Evolutionary conservation across 2,888 invertebrate genomes (phyloP).

Genomic region (Monoplex corrugatus): DNA sequence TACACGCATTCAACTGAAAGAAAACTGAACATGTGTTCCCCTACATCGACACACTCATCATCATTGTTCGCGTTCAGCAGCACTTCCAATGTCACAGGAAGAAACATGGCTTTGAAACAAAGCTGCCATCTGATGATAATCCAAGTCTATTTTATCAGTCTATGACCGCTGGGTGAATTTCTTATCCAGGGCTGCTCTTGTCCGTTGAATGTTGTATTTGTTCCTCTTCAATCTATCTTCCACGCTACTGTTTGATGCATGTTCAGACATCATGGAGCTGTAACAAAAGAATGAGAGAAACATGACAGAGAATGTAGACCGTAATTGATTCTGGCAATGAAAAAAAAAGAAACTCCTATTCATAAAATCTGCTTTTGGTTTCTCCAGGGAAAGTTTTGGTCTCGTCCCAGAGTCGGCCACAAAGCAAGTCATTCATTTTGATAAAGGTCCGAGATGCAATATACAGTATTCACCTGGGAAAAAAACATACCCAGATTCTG

Average conservation of each 20-base stretch:
- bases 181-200: conserved; percentile 89
- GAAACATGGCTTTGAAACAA: background rate
- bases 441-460: too few species aligned
- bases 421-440: too few species aligned
- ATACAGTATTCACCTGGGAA: too few species aligned
- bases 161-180: conserved; percentile 87
- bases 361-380: too few species aligned
- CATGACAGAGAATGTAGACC: background rate
- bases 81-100: background rate
- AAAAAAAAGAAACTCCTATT: too few species aligned
- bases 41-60: too few species aligned
- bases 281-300: conserved; percentile 62
- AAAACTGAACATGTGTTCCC: background rate
- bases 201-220: conserved; percentile 93
- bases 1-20: background rate
- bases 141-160: background rate
- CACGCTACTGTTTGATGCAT: conserved; percentile 87
- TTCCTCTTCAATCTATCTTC: conserved; percentile 93
- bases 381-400: too few species aligned
- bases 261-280: conserved; percentile 86
- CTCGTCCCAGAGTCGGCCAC: too few species aligned
- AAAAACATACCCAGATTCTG: too few species aligned
- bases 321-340: background rate
- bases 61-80: background rate
- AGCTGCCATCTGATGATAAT: background rate